Evolutionary conservation across 2,888 invertebrate genomes (phyloP).

Genomic region (Laothoe populi): DNA sequence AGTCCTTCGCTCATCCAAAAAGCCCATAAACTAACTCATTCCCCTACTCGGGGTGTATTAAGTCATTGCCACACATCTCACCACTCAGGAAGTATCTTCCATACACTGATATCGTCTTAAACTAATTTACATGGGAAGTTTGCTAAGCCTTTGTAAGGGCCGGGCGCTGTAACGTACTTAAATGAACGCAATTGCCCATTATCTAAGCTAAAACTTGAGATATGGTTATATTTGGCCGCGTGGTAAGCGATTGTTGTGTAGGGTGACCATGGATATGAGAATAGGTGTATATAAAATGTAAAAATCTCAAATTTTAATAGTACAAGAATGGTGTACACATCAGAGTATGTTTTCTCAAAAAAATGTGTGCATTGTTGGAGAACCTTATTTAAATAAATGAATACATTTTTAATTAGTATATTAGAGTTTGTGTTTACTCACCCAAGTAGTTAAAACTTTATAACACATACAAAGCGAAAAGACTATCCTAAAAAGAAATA

Average conservation of each 20-base stretch:
- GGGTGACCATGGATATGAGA: slow-evolving; percentile 3
- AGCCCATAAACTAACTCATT: background rate
- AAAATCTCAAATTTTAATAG: no score
- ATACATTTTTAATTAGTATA: no score
- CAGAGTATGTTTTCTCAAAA: no score
- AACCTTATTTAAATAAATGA: no score
- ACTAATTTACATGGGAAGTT: slow-evolving; percentile 37
- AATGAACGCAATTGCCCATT: slow-evolving; percentile 35
- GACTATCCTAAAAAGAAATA: no score
- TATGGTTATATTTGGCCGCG: slow-evolving; percentile 27
- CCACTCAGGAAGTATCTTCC: slow-evolving; percentile 1
- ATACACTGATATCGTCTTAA: slow-evolving; percentile 31
- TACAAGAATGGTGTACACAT: no score
- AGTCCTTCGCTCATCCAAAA: no score
- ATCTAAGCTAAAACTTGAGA: slow-evolving; percentile 33
- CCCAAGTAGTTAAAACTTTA: no score
- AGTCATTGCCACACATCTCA: slow-evolving; percentile 7
- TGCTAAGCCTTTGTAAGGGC: slow-evolving; percentile 28
- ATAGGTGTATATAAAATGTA: background rate
- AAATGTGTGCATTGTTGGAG: no score
- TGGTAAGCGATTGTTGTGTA: background rate
- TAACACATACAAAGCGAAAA: no score
- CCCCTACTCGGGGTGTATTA: slow-evolving; percentile 11
- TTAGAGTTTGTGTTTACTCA: no score
- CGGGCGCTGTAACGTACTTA: slow-evolving; percentile 31